Evolutionary conservation across 2,797 vertebrate species (phyloP).

Genomic region (Margarornis squamiger): DNA sequence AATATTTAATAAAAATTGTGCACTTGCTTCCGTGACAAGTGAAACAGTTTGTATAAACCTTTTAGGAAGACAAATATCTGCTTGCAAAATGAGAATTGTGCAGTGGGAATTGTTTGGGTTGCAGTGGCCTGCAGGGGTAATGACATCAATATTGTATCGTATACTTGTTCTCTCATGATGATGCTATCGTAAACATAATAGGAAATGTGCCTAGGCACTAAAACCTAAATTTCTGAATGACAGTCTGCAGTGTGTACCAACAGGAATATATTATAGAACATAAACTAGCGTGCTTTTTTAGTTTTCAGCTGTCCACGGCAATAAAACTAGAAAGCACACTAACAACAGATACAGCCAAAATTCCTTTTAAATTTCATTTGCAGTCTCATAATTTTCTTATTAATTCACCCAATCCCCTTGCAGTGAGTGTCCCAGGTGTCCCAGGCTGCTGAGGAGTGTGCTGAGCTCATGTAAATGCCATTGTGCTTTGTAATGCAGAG

Average conservation of each 20-base stretch:
- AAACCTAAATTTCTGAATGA: neutral
- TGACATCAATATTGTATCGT: neutral
- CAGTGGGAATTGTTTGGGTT: neutral
- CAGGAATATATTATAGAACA: neutral
- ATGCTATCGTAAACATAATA: neutral
- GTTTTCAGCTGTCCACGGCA: neutral
- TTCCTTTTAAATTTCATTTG: neutral
- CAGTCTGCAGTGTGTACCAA: neutral
- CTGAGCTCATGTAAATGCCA: neutral
- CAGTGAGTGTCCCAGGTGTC: neutral
- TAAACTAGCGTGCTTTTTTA: neutral
- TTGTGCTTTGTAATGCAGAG: neutral
- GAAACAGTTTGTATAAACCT: neutral
- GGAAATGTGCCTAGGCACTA: neutral
- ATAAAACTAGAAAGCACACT: neutral
- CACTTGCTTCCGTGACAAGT: neutral
- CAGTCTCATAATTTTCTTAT: neutral
- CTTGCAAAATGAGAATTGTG: neutral
- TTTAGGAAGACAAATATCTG: neutral
- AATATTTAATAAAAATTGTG: neutral
- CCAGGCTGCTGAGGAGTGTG: neutral
- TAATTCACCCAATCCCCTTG: neutral
- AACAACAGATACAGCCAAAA: neutral
- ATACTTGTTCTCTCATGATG: neutral
- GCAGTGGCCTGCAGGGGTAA: neutral